phyloP scores from a whole-genome alignment of 2,888 invertebrate species.

The Agrilus cyanescens region DNA sequence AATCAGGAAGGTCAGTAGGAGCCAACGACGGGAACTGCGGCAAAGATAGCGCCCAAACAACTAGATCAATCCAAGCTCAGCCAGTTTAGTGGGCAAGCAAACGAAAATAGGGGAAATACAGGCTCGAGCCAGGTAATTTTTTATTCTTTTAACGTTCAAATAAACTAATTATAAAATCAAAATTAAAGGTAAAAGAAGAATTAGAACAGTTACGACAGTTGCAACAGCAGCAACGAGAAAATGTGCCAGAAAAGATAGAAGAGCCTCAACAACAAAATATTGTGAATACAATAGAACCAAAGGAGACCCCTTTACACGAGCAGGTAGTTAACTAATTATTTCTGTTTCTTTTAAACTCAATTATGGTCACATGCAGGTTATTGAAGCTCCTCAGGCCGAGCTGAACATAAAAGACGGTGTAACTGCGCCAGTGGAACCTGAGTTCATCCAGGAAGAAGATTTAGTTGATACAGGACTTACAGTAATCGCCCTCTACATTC shows the following conservation, averaged over 20 bases:
- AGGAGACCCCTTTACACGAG: no score
- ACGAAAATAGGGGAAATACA: constrained; percentile 2
- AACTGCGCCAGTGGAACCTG: constrained; percentile 3
- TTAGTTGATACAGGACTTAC: constrained; percentile 48
- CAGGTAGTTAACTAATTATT: background rate
- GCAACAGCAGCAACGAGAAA: constrained; percentile 24
- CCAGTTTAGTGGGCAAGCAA: constrained; percentile 18
- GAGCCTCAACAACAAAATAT: constrained; percentile 3
- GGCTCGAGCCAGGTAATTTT: constrained; percentile 7
- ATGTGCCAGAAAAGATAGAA: constrained; percentile 3
- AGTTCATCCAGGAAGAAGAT: constrained; percentile 23
- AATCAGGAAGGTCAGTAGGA: constrained; percentile 15
- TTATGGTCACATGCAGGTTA: no score
- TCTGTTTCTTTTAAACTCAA: background rate
- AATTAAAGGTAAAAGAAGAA: constrained; percentile 29
- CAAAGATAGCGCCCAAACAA: constrained; percentile 19
- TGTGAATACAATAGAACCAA: background rate
- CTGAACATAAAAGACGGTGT: no score
- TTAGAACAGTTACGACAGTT: constrained; percentile 26
- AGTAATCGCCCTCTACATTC: constrained; percentile 74
- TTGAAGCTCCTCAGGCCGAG: no score
- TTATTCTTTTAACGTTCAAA: no score
- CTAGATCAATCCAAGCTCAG: constrained; percentile 25
- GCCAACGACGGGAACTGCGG: constrained; percentile 6
- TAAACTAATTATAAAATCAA: no score